Evolutionary conservation across 2,888 invertebrate species (phyloP), one percentile per base, ranked within the genome.

Genomic region (Seira ritae): DNA sequence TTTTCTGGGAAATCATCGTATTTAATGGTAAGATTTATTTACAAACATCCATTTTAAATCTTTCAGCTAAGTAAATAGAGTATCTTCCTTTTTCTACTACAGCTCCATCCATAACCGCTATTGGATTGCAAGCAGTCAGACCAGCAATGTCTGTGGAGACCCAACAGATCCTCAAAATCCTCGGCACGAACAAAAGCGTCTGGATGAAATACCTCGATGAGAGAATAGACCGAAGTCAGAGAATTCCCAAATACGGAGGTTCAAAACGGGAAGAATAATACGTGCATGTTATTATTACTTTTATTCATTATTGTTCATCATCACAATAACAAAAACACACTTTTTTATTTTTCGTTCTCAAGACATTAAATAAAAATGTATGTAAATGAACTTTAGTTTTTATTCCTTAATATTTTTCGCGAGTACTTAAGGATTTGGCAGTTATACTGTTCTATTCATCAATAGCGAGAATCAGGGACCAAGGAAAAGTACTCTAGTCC

Each of bases 111-210:
- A 19, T 75, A 1, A 75, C 75, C 2, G 17, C 65, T 15, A 50
- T 75, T 24, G 75, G 66, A 24, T 23, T 75, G 0, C 66, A 67
- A n/a, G 75, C 67, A 0, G 1, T 75, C 17, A 37, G 50, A 17
- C 75, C 75, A 3, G 75, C 75, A 3, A 75, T 75, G 75, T 75
- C 75, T 0, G 22, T 22, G n/a, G 75, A 75, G 15, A 75, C 75
- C 1, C 17, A 15, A 12, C 42, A 19, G 17, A 67, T 67, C 0
- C 37, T 75, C 6, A 67, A 76, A 55, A 22, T 76, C 1, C 69
- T 76, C n/a, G 31, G 60, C 37, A 42, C 31, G 22, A 55, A 76
- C 19, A 69, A 67, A 42, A 76, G 17, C 3, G 23, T 19, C 0
- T 75, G 75, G 75, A 67, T 75, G 75, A 23, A 19, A 31, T 75